Percentiles rank a stretch among this genome's conserved stretches.
These are phyloP conservation scores for Ovis canadensis DNA, from an alignment of 2,113 vertebrate genomes.

Conservation along the genomic window DNA sequence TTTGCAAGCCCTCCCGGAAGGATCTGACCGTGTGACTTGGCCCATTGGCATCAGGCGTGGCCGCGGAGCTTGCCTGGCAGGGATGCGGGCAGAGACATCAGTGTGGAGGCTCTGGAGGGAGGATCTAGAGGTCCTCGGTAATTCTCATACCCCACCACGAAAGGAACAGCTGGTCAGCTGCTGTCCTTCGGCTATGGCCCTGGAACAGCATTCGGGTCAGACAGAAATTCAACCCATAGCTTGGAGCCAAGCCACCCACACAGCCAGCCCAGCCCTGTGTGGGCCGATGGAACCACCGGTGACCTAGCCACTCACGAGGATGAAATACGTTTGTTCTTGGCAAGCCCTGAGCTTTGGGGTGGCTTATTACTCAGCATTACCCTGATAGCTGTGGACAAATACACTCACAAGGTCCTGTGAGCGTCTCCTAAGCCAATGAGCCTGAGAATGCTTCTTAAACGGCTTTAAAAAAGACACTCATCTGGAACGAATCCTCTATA, in stretches of 20 bases:
- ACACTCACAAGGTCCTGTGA: neutral
- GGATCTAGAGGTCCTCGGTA: neutral
- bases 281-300: rapidly evolving
- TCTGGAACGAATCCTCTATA: neutral
- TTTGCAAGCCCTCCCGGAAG: neutral
- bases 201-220: rapidly evolving
- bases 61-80: no score
- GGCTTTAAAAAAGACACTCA: neutral
- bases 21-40: neutral
- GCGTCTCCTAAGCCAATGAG: neutral
- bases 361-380: neutral
- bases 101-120: neutral
- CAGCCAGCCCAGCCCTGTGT: neutral
- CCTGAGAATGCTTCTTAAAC: neutral
- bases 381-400: neutral
- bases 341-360: neutral
- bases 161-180: rapidly evolving
- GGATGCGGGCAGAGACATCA: neutral
- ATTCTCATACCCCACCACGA: rapidly evolving
- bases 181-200: neutral
- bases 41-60: rapidly evolving
- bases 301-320: no score
- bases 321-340: neutral
- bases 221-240: rapidly evolving
- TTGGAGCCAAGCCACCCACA: neutral